Evolutionary conservation across 2,797 vertebrate species (phyloP), one percentile per base, ranked within the genome.

Genomic region (Phoeniculus purpureus): DNA sequence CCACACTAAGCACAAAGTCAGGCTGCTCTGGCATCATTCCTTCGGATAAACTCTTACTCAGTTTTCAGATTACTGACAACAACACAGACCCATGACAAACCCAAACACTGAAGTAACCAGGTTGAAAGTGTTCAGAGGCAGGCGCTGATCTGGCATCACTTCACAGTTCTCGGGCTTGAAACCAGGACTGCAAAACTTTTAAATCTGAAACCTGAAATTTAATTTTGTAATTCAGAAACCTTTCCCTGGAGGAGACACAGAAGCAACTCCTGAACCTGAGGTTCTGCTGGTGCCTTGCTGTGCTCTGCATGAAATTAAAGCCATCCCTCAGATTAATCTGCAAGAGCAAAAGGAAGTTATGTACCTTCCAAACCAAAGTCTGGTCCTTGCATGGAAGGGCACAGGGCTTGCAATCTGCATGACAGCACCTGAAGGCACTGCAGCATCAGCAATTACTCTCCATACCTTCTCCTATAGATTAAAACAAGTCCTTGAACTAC

Each of bases 191-290:
- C 50, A 31, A 50, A 34, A 64, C 20, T 89, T 67, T 14, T 8
- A 56, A 51, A 71, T 48, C 21, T 45, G 52, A 61, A 81, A 55
- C 56, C 3, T 21, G 67, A 48, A 75, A 25, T 58, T 88, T 10
- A 70, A 31, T 37, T 76, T 52, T 19, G 0, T 8, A 37, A 48
- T 17, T 32, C 29, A 0, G 26, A 78, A 65, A 81, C 29, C 16
- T 55, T 86, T 62, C 37, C 54, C 47, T 17, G 12, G 23, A 71
- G 21, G 9, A 67, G 67, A 29, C 2, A 2, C 68, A 82, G 51
- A 48, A 13, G 13, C 26, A 60, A 22, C 23, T 19, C 0, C 0
- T 19, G 40, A 76, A 22, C 34, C 56, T 26, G 26, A 22, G 2
- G 15, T 5, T 5, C 62, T 72, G 51, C 60, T 37, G 47, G 40